Base-by-base conservation (phyloP, 2,888 invertebrate genomes). In the Drosophila recens region DNA sequence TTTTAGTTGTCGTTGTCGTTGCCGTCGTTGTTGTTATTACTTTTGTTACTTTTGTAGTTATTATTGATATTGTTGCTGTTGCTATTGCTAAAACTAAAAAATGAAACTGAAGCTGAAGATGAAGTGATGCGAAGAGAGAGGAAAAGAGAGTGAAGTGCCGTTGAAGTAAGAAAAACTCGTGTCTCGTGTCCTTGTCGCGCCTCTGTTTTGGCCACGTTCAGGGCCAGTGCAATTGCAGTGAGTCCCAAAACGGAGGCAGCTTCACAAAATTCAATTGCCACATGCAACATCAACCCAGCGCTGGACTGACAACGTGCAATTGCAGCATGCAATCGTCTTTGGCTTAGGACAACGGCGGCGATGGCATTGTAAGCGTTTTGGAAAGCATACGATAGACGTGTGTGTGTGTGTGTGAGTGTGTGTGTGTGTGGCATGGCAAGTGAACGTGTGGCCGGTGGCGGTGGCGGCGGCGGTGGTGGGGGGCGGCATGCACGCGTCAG, bases 401-500 rank as follows among this genome's bases (percentile, higher is more conserved):
- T 2, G 30, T 1, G 27, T 27, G 27, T 2, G 17, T 3, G 15
- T n/a, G 38, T 36, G 34, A 13, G 36, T 36, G 42, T 49, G 27
- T n/a, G 38, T 38, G 36, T 36, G 36, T 36, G 30, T 17, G 17
- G 15, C 38, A 80, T 78, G 81, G 78, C 78, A 4, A 90, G 81
- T 42, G 76, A 89, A 61, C 83, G 92, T 90, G 91, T 67, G 40
- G 54, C 72, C 52, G 64, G 78, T 66, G 82, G 84, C 61, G 67
- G n/a, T n/a, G n/a, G 78, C 67, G 82, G 84, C 61, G 82, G 83
- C 57, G 70, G 46, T n/a, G 75, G 59, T 9, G 87, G 88, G 52
- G 92, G 91, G 43, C 91, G 93, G 34, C 90, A 92, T 79, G 90
- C 92, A 48, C 92, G 93, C 59, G 91, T 93, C 64, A 92, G 93